A percentile compares a stretch with the other conserved stretches of the same genome.
Evolutionary conservation across 2,797 vertebrate genomes (phyloP).

Genomic region (Eulemur rubriventer): DNA sequence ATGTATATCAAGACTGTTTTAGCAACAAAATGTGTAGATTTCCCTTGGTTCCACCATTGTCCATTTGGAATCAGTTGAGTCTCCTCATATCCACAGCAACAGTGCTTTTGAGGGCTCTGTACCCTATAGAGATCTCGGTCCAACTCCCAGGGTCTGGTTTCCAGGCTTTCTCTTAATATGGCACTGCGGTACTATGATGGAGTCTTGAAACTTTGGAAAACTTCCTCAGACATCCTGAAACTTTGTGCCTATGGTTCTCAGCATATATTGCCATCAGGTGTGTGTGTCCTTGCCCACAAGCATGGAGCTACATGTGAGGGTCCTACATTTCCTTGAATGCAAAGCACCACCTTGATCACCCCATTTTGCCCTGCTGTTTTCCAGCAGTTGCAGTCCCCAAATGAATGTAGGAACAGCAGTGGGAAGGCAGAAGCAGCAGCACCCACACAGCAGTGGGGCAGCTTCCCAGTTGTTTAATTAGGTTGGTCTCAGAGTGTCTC

Average conservation of each 20-base stretch:
- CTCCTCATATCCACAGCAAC: not conserved
- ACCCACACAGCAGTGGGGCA: not conserved
- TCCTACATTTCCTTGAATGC: not conserved
- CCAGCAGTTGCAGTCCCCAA: not conserved
- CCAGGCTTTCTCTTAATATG: not conserved
- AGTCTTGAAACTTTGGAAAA: not conserved
- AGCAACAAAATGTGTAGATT: not conserved
- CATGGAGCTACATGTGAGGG: too few species aligned
- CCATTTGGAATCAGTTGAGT: not conserved
- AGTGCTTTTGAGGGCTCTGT: not conserved
- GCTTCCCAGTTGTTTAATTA: not conserved
- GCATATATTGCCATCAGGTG: not conserved
- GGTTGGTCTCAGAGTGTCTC: not conserved
- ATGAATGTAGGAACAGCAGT: not conserved
- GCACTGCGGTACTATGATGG: not conserved
- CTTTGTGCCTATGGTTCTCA: not conserved
- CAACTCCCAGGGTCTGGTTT: not conserved
- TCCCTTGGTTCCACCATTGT: not conserved
- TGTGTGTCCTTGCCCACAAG: not conserved
- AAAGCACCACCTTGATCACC: not conserved
- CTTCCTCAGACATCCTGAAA: not conserved
- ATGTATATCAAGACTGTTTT: not conserved
- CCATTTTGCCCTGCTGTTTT: not conserved
- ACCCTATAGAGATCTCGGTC: not conserved
- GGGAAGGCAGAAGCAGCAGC: not conserved